Evolutionary conservation across 2,113 vertebrate genomes (phyloP).

Genomic region (Heliornis fulica): DNA sequence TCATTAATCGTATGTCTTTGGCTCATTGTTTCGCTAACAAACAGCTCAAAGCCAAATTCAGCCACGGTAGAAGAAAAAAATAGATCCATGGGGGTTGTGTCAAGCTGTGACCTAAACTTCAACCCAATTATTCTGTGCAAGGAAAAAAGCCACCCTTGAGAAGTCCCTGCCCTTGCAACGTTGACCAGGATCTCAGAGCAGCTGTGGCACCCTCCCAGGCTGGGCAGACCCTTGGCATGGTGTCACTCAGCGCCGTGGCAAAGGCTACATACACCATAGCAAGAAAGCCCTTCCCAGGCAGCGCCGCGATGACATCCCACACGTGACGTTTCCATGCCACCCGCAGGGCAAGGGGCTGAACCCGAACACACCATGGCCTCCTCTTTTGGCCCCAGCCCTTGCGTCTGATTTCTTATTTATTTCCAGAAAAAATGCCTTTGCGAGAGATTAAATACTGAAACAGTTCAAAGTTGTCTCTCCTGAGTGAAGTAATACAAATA

Average conservation of each 20-base stretch:
- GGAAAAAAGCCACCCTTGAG: not conserved
- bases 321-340: not conserved
- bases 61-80: not conserved
- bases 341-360: not conserved
- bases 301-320: not conserved
- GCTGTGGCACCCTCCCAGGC: not conserved
- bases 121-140: not conserved
- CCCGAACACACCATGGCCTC: not conserved
- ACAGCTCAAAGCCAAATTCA: not conserved
- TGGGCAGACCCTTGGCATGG: not conserved
- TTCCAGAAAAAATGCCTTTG: not conserved
- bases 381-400: not conserved
- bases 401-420: not conserved
- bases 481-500: not conserved
- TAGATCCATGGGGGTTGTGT: not conserved
- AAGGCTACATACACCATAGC: accelerated
- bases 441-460: not conserved
- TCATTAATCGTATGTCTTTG: not conserved
- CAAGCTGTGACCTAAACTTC: not conserved
- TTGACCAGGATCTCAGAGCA: not conserved
- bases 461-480: not conserved
- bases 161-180: not conserved
- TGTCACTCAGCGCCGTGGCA: accelerated
- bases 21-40: not conserved
- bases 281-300: not conserved